Conservation (phyloP, 2,113 vertebrate species). For the Scomber scombrus region DNA sequence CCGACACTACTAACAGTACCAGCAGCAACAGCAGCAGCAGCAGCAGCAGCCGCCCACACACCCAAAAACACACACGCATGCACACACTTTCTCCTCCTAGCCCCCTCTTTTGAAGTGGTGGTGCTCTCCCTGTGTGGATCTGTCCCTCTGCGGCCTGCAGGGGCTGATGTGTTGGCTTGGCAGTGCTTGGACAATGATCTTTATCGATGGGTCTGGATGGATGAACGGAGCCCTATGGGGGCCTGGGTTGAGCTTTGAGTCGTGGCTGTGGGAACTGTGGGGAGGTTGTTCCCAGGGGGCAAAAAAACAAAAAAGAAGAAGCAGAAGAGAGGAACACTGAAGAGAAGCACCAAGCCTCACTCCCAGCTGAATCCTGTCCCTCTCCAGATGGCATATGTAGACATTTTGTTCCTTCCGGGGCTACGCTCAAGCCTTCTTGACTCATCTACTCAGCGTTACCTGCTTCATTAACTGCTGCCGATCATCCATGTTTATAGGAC, state of each 20-base stretch:
- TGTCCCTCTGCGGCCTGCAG: conserved; percentile 35
- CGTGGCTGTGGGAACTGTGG: not conserved
- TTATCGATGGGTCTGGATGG: conserved; percentile 64
- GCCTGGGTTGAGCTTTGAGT: conserved; percentile 21
- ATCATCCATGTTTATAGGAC: conserved; percentile 56
- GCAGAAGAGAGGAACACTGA: not conserved
- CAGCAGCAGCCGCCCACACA: conserved; percentile 17
- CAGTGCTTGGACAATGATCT: conserved; percentile 67
- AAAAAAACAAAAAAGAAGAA: not conserved
- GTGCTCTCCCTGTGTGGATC: conserved; percentile 27
- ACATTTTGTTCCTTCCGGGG: conserved; percentile 26
- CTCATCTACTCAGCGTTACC: conserved; percentile 43
- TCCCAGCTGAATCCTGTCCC: conserved; percentile 1
- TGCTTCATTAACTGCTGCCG: conserved; percentile 59
- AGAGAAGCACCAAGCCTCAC: not conserved
- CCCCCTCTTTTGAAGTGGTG: conserved; percentile 39
- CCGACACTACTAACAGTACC: not conserved
- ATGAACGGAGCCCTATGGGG: conserved; percentile 52
- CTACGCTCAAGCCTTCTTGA: conserved; percentile 27
- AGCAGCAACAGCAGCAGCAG: conserved; percentile 4
- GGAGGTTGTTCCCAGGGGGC: not conserved
- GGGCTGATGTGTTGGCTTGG: conserved; percentile 53
- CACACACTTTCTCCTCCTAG: conserved; percentile 37
- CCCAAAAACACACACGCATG: not conserved
- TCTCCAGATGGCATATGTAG: conserved; percentile 14